These are phyloP conservation scores for Takifugu rubripes DNA, from an alignment of 2,797 vertebrate species.

Conservation along the genomic window DNA sequence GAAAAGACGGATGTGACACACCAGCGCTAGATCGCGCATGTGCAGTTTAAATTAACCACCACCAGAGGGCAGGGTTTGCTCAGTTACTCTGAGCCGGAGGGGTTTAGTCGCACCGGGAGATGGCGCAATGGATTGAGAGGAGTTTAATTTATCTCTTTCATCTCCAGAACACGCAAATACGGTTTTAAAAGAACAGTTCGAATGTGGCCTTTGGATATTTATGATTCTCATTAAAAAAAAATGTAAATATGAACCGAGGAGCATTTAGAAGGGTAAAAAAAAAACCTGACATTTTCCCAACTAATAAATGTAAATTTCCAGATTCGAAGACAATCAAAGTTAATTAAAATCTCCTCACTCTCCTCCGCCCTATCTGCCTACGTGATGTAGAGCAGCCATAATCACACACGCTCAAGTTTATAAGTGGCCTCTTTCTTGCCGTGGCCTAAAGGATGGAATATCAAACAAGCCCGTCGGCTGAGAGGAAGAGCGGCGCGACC, in stretches of 20 bases:
- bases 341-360: conserved; percentile 3
- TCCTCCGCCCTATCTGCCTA: not conserved
- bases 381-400: conserved; percentile 12
- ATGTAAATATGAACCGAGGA: not conserved
- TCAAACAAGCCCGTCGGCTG: conserved; percentile 49
- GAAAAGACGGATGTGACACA: fast-evolving
- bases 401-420: conserved; percentile 48
- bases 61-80: conserved; percentile 47
- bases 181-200: not conserved
- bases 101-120: conserved; percentile 20
- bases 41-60: conserved; percentile 26
- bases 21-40: not conserved
- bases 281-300: not conserved
- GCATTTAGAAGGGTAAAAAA: not conserved
- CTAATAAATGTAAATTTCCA: not conserved
- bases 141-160: not conserved
- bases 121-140: conserved; percentile 27
- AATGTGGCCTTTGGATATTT: not conserved
- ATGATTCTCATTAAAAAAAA: not conserved
- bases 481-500: conserved; percentile 40
- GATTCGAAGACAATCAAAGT: conserved; percentile 2
- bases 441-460: conserved; percentile 53
- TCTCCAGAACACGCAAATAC: not conserved
- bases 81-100: not conserved
- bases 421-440: conserved; percentile 47